These are phyloP conservation scores for Plectrocnemia conspersa DNA, from an alignment of 1,140 invertebrate species.

Conservation along the genomic window DNA sequence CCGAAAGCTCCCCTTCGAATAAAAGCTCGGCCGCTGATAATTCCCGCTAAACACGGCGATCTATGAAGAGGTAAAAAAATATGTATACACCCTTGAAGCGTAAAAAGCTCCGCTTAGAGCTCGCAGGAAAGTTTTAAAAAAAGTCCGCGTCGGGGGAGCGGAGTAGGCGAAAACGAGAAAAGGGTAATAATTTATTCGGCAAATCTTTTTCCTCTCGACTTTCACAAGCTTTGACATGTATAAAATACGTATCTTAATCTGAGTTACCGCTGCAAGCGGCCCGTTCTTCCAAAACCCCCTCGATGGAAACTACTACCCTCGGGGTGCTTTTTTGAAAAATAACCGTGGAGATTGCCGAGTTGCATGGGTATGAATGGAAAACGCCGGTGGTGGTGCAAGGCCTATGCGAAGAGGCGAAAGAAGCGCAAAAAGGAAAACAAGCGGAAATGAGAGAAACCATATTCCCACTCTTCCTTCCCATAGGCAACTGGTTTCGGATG, in stretches of 20 bases:
- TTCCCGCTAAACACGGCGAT: constrained; percentile 34
- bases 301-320: constrained; percentile 10
- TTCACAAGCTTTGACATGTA: constrained; percentile 42
- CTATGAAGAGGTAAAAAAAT: constrained; percentile 27
- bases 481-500: constrained; percentile 1
- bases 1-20: constrained; percentile 13
- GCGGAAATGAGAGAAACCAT: constrained; percentile 53
- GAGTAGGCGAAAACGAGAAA: constrained; percentile 32
- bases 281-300: neutral
- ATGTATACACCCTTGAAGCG: constrained; percentile 3
- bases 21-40: constrained; percentile 28
- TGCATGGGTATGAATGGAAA: constrained; percentile 29
- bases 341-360: constrained; percentile 31
- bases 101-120: constrained; percentile 7
- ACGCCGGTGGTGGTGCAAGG: constrained; percentile 12
- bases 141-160: constrained; percentile 35
- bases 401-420: constrained; percentile 9
- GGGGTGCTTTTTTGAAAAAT: constrained; percentile 30
- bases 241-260: constrained; percentile 43
- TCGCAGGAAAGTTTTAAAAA: constrained; percentile 43
- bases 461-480: constrained; percentile 41
- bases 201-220: constrained; percentile 40
- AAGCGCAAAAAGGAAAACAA: constrained; percentile 30
- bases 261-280: constrained; percentile 31
- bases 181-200: constrained; percentile 40